Percentiles rank a stretch among this genome's conserved stretches.
Conservation (phyloP, 1,140 invertebrate genomes). For the Subanguina moxae region DNA sequence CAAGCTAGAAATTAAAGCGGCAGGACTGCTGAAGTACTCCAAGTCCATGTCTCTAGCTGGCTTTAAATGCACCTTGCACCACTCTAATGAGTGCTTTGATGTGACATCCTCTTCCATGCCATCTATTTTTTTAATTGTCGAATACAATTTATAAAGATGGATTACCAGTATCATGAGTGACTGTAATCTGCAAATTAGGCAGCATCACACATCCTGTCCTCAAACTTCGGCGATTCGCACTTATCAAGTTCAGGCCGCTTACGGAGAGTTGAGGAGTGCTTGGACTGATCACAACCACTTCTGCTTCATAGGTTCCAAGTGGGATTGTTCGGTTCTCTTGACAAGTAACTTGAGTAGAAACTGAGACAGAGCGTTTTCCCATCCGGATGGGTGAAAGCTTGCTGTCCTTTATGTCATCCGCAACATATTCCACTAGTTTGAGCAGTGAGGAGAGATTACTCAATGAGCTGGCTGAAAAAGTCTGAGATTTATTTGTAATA, state of each 20-base stretch:
- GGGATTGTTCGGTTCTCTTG: slow-evolving; percentile 26
- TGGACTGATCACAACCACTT: slow-evolving; percentile 37
- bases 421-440: slow-evolving; percentile 46
- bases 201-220: slow-evolving; percentile 52
- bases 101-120: slow-evolving; percentile 47
- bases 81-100: slow-evolving; percentile 46
- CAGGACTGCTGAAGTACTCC: slow-evolving; percentile 57
- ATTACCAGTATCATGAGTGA: slow-evolving; percentile 39
- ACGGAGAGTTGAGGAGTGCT: slow-evolving; percentile 40
- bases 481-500: no score
- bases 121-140: slow-evolving; percentile 20
- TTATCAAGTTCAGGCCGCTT: slow-evolving; percentile 46
- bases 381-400: slow-evolving; percentile 5
- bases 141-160: not conserved
- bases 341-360: slow-evolving; percentile 39
- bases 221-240: slow-evolving; percentile 35
- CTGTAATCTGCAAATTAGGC: slow-evolving; percentile 51
- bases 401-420: slow-evolving; percentile 23
- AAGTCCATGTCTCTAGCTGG: slow-evolving; percentile 58
- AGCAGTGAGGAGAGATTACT: slow-evolving; percentile 41
- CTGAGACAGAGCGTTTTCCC: slow-evolving; percentile 40
- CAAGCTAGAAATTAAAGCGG: slow-evolving; percentile 52
- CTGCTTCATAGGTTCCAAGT: slow-evolving; percentile 37
- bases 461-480: slow-evolving; percentile 27
- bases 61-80: slow-evolving; percentile 56